Conservation (phyloP, 2,888 invertebrate species). For the Lysandra coridon region DNA sequence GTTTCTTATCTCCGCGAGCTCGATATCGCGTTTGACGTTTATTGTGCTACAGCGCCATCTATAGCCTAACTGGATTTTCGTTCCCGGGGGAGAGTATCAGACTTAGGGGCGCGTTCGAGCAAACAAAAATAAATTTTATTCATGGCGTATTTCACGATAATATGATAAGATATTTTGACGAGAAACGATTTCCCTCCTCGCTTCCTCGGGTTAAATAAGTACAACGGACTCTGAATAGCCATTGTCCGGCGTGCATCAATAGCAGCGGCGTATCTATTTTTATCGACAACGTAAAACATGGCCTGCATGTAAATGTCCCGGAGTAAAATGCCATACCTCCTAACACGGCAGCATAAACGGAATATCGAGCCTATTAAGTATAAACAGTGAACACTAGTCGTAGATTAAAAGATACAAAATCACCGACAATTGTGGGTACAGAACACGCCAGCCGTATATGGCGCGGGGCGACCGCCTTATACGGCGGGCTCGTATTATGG, state of each 20-base stretch:
- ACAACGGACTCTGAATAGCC: not conserved
- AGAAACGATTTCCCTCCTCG: not conserved
- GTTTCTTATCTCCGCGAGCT: slow-evolving; percentile 22
- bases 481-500: slow-evolving; percentile 36
- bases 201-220: not conserved
- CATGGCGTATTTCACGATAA: not conserved
- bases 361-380: slow-evolving; percentile 36
- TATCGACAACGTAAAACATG: slow-evolving; percentile 28
- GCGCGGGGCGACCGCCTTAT: slow-evolving; percentile 42
- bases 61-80: slow-evolving; percentile 7
- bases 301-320: slow-evolving; percentile 29
- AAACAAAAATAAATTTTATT: slow-evolving; percentile 16
- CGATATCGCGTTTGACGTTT: slow-evolving; percentile 24
- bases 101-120: not conserved
- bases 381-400: slow-evolving; percentile 42
- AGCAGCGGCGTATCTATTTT: slow-evolving; percentile 8
- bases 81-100: not conserved
- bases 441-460: slow-evolving; percentile 50
- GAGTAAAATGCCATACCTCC: slow-evolving; percentile 31
- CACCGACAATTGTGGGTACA: slow-evolving; percentile 56
- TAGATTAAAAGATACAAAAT: slow-evolving; percentile 52
- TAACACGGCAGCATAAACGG: slow-evolving; percentile 21
- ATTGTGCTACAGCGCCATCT: slow-evolving; percentile 4
- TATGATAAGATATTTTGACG: not conserved
- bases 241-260: not conserved